Evolutionary conservation across 2,797 vertebrate species (phyloP).

Genomic region (Sarcophilus harrisii): DNA sequence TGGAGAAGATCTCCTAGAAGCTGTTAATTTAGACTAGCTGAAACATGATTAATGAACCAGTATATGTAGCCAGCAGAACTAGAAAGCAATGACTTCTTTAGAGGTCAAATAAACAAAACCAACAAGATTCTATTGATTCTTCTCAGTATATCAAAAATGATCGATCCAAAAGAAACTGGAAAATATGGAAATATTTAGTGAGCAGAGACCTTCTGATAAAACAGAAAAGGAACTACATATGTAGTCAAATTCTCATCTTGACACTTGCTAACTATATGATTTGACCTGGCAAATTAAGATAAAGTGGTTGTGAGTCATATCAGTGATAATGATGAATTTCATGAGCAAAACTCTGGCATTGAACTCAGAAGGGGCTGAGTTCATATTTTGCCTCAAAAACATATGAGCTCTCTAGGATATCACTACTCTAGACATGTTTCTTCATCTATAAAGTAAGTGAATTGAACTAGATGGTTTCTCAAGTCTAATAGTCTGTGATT

Average conservation of each 20-base stretch:
- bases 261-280: background rate
- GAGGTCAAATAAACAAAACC: slow-evolving; percentile 13
- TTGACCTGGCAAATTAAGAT: background rate
- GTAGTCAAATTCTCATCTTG: background rate
- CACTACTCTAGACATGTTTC: background rate
- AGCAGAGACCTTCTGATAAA: background rate
- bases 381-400: background rate
- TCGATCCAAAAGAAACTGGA: background rate
- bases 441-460: background rate
- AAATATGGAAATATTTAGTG: background rate
- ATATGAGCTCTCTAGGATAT: background rate
- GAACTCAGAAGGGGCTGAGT: background rate
- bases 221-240: background rate
- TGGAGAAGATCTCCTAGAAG: background rate
- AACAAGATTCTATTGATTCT: slow-evolving; percentile 11
- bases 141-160: background rate
- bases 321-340: background rate
- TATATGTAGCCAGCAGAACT: slow-evolving; percentile 29
- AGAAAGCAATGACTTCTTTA: slow-evolving; percentile 22
- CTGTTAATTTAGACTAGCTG: background rate
- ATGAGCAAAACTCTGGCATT: background rate
- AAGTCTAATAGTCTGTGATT: background rate
- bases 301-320: background rate
- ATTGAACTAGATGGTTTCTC: background rate
- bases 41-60: background rate